Conservation (phyloP, 2,113 vertebrate species). For the Sinocyclocheilus anshuiensis region DNA sequence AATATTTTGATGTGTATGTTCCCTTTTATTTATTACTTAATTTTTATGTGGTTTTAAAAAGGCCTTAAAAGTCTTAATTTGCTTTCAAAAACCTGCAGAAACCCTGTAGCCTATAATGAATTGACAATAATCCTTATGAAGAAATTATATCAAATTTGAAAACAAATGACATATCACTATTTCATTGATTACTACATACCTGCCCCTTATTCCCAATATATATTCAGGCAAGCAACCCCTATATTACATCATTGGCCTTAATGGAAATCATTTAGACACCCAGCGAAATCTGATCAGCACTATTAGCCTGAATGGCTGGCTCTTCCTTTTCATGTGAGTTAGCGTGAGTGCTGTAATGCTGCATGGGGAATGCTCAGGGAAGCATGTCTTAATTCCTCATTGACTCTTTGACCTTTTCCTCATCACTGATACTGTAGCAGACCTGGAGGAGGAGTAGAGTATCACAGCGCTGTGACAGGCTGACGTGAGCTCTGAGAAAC, state of each 20-base stretch:
- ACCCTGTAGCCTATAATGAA: background rate
- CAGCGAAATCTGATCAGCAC: slow-evolving; percentile 69
- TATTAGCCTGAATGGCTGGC: slow-evolving; percentile 65
- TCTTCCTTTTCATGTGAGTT: slow-evolving; percentile 64
- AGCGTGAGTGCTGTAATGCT: slow-evolving; percentile 64
- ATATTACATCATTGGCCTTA: slow-evolving; percentile 63
- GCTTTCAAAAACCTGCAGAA: no score
- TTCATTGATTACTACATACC: background rate
- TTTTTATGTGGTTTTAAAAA: no score
- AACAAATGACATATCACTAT: background rate
- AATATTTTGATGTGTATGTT: no score
- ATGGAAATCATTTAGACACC: slow-evolving; percentile 74
- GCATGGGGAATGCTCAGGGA: slow-evolving; percentile 77
- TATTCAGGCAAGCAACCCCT: slow-evolving; percentile 37
- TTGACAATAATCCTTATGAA: background rate
- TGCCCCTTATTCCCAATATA: slow-evolving; percentile 45
- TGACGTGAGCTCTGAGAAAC: slow-evolving; percentile 76
- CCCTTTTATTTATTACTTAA: no score
- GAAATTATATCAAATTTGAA: background rate
- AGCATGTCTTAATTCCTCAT: slow-evolving; percentile 80
- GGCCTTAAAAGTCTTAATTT: no score
- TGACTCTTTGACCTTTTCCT: slow-evolving; percentile 76
- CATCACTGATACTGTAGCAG: slow-evolving; percentile 73
- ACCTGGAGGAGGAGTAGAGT: slow-evolving; percentile 64
- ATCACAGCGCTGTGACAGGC: slow-evolving; percentile 61